phyloP scores from a whole-genome alignment of 2,113 vertebrate species.

The Oophaga pumilio region DNA sequence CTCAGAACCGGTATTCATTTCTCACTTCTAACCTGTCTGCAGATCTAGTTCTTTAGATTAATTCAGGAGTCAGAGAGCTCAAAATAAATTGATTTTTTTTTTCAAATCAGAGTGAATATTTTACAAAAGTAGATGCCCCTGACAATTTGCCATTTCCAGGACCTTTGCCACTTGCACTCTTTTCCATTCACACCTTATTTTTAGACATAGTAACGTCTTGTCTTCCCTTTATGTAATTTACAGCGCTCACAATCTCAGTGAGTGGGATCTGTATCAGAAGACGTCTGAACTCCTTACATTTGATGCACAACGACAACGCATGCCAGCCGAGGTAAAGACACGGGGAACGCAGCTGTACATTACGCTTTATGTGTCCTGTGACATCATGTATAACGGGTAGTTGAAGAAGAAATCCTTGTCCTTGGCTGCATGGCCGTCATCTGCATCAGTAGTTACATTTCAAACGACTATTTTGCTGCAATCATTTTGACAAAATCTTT shows the following conservation, averaged over 20 bases:
- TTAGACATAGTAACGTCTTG: background rate
- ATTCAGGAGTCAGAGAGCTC: too few relatives aligned
- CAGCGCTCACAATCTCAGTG: slow-evolving; percentile 83
- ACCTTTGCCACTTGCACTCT: background rate
- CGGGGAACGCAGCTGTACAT: background rate
- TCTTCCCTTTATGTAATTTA: background rate
- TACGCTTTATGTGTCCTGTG: background rate
- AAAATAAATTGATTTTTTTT: background rate
- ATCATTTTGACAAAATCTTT: background rate
- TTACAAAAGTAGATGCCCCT: background rate
- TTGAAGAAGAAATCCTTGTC: background rate
- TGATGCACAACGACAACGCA: slow-evolving; percentile 64
- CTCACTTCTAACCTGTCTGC: background rate
- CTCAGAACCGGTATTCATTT: background rate
- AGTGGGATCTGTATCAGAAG: slow-evolving; percentile 77
- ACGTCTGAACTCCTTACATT: slow-evolving; percentile 73
- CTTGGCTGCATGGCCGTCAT: background rate
- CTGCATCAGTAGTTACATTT: background rate
- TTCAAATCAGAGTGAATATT: background rate
- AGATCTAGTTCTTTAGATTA: too few relatives aligned
- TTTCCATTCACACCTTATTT: background rate
- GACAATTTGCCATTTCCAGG: background rate
- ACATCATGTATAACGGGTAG: background rate
- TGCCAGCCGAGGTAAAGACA: slow-evolving; percentile 75
- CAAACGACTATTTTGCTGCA: background rate